These are phyloP conservation scores for Euphonia xanthogaster DNA, from an alignment of 2,797 vertebrate species.

Conservation along the genomic window DNA sequence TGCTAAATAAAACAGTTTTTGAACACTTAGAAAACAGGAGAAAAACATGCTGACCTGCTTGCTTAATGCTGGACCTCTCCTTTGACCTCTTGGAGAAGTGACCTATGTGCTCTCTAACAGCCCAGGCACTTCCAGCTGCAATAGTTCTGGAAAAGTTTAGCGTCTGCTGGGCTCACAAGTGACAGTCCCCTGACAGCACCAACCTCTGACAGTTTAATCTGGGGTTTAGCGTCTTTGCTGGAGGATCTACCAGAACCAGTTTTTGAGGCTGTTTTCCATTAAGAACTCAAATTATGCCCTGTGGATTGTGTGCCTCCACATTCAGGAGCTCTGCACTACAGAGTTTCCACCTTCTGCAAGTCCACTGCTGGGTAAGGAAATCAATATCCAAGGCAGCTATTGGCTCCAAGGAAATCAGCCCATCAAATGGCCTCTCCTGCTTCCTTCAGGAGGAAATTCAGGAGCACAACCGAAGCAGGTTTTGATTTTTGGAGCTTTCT, in stretches of 20 bases:
- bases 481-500: not conserved
- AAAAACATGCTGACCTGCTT: not conserved
- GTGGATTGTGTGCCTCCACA: not conserved
- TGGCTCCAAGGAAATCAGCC: not conserved
- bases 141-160: rapidly evolving
- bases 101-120: not conserved
- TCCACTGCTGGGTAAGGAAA: not conserved
- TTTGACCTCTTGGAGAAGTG: not conserved
- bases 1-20: not conserved
- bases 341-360: not conserved
- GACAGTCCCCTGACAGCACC: not conserved
- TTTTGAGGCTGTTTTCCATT: not conserved
- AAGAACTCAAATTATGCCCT: not conserved
- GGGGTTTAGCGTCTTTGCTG: not conserved
- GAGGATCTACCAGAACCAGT: not conserved
- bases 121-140: not conserved
- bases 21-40: not conserved
- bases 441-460: not conserved
- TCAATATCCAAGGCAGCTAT: not conserved
- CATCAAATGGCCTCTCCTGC: not conserved
- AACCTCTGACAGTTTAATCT: not conserved
- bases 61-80: not conserved
- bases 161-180: not conserved
- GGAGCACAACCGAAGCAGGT: rapidly evolving
- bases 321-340: not conserved